Conservation (phyloP, 2,797 vertebrate genomes). For the Scolopax rusticola region DNA sequence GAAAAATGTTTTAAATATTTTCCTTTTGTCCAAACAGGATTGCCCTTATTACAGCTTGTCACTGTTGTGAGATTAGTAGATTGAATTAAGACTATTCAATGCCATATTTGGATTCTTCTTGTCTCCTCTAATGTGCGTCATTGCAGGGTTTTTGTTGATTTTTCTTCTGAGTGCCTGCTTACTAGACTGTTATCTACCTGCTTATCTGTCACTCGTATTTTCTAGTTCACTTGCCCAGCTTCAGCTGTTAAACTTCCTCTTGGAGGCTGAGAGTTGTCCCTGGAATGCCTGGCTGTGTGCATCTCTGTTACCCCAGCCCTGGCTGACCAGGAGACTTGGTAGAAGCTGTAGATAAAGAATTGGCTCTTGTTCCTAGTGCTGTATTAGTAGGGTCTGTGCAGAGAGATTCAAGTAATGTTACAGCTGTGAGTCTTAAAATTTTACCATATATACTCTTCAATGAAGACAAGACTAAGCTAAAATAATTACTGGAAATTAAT, state of each 20-base stretch:
- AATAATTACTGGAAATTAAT: background rate
- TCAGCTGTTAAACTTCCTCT: background rate
- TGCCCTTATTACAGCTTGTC: background rate
- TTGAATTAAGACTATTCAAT: background rate
- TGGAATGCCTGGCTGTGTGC: background rate
- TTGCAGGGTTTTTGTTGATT: background rate
- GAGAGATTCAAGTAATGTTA: background rate
- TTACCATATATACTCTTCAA: fast-evolving
- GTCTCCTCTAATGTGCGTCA: background rate
- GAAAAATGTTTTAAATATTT: background rate
- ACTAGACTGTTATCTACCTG: background rate
- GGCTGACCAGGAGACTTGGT: background rate
- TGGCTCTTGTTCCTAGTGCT: background rate
- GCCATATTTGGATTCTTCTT: background rate
- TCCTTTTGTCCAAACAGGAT: background rate
- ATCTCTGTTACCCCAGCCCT: background rate
- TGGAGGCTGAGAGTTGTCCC: background rate
- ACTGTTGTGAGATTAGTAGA: background rate
- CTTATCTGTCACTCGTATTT: background rate
- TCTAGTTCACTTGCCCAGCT: background rate
- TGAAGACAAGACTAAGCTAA: background rate
- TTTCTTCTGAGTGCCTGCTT: background rate
- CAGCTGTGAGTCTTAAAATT: background rate
- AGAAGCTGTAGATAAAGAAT: background rate
- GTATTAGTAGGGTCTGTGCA: background rate